These are phyloP conservation scores for Drosophila willistoni DNA, from an alignment of 1,140 invertebrate species.

Conservation along the genomic window DNA sequence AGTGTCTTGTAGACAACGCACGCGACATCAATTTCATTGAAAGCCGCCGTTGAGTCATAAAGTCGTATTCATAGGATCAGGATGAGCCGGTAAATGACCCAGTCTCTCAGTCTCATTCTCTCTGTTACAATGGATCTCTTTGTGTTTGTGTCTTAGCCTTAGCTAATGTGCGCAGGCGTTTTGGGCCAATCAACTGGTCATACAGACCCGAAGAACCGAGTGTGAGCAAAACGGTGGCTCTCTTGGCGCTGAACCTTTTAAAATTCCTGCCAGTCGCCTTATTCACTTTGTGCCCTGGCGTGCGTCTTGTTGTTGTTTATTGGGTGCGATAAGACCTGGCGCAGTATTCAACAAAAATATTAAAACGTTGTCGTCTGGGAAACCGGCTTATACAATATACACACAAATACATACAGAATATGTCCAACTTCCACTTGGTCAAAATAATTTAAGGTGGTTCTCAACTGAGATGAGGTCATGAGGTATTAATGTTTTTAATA, in stretches of 20 bases:
- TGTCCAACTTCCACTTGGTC: not conserved
- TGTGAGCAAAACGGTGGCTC: constrained; percentile 29
- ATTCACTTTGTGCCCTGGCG: constrained; percentile 36
- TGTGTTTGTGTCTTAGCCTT: constrained; percentile 4
- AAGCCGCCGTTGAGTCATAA: constrained; percentile 70
- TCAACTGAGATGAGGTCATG: constrained; percentile 51
- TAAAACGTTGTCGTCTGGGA: constrained; percentile 58
- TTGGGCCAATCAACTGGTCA: constrained; percentile 25
- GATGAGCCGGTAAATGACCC: constrained; percentile 62
- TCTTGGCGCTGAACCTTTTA: constrained; percentile 79
- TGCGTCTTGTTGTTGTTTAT: constrained; percentile 77
- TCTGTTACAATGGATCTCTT: not conserved
- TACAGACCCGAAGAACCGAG: constrained; percentile 7
- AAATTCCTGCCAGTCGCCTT: constrained; percentile 77
- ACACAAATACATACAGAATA: not conserved
- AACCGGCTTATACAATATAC: constrained; percentile 55
- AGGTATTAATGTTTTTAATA: constrained; percentile 7
- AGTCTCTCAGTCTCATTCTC: constrained; percentile 35
- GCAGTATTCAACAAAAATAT: constrained; percentile 60
- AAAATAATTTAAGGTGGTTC: constrained; percentile 1
- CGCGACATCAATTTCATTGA: constrained; percentile 76
- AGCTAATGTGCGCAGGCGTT: not conserved
- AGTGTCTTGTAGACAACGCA: constrained; percentile 65
- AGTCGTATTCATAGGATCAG: constrained; percentile 63
- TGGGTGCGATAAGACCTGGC: constrained; percentile 69